Base-by-base conservation (phyloP, 1,140 invertebrate genomes). In the Drosophila sucinea region DNA sequence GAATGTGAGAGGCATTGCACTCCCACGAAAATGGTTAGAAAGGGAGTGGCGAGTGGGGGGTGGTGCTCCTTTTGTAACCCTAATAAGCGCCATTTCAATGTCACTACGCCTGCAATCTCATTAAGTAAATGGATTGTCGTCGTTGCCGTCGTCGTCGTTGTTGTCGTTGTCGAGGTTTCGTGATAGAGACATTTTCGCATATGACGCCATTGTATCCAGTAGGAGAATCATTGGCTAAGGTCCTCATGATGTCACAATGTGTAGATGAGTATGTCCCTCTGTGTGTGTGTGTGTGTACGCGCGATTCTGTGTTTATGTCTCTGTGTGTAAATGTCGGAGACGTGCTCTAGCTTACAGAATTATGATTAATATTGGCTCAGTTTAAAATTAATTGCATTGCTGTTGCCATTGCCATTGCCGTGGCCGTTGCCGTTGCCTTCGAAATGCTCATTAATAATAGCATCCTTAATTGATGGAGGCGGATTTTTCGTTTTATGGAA, bases 121-220 rank as follows among this genome's bases (percentile, higher is more conserved):
- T 87, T 87, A 89, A 80, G 72, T 83, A 87, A 87, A 87, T 87
- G 83, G 84, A 87, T 87, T 83, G 79, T 60, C 71, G 62, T 77
- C 51, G 76, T 61, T 67, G 67, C 27, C 57, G 73, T 51, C 61
- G 66, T 56, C 44, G 66, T 77, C 60, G 69, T 17, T 17, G 17
- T 17, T 17, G 17, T 17, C 17, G 66, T 56, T 55, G 66, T 77
- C 60, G 69, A 69, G 79, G 79, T 81, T 77, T 77, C 64, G 65
- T 77, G 78, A 89, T 83, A 77, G 33, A 77, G 75, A 77, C 75
- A 77, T 77, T 77, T 71, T 73, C 75, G 69, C 79, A 83, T 83
- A 77, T 87, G 83, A 87, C 83, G 83, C 76, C 79, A 87, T 86
- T 87, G 67, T 79, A 70, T 73, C 55, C 25, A 54, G 44, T 25